These are phyloP conservation scores for Gobionotothen gibberifrons DNA, from an alignment of 2,797 vertebrate species.

Conservation along the genomic window DNA sequence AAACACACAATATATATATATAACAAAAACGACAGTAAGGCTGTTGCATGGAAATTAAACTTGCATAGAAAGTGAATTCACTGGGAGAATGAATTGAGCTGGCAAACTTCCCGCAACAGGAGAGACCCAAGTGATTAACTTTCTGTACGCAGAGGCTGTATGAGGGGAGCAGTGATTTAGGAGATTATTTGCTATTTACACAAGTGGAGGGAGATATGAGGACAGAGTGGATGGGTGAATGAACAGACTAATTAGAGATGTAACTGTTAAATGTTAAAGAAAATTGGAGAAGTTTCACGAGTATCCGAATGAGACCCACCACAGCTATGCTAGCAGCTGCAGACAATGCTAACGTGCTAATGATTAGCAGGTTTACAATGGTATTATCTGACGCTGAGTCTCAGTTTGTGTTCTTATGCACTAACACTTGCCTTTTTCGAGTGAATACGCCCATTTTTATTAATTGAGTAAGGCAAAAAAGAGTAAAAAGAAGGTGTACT, in stretches of 20 bases:
- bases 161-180: conserved; percentile 58
- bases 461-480: too few species aligned
- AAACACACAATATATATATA: conserved; percentile 77
- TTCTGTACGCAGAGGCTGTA: conserved; percentile 45
- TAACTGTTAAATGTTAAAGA: conserved; percentile 9
- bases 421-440: too few species aligned
- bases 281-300: conserved; percentile 7
- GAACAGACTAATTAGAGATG: conserved; percentile 28
- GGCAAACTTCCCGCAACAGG: conserved; percentile 47
- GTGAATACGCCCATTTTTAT: too few species aligned
- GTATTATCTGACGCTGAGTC: not conserved
- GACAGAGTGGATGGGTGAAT: conserved; percentile 26
- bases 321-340: not conserved
- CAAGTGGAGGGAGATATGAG: conserved; percentile 18
- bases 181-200: conserved; percentile 69
- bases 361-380: not conserved
- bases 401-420: too few species aligned
- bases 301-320: not conserved
- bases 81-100: conserved; percentile 59
- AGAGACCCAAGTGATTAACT: conserved; percentile 60
- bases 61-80: conserved; percentile 63
- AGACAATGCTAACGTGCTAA: not conserved
- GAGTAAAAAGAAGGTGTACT: too few species aligned
- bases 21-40: conserved; percentile 68
- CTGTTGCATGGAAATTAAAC: conserved; percentile 74